phyloP scores from a whole-genome alignment of 2,797 vertebrate species.

The Enteromius anoplus region DNA sequence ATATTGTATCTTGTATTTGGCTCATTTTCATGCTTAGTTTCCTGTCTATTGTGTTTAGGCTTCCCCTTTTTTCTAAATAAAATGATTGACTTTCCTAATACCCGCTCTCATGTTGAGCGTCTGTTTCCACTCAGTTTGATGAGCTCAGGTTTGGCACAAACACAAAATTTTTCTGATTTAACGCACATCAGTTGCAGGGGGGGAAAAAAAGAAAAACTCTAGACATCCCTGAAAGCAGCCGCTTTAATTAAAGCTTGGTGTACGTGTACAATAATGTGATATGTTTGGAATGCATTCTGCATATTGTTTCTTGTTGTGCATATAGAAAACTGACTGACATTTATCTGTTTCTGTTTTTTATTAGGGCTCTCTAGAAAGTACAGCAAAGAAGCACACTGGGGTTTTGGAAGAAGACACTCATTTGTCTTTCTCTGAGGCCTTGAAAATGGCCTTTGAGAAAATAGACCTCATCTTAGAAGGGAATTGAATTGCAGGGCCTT shows the following conservation, averaged over 20 bases:
- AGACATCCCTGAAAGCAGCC: conserved; percentile 42
- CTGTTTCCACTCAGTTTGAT: conserved; percentile 49
- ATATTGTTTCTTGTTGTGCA: neutral
- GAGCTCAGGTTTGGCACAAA: conserved; percentile 35
- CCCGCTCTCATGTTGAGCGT: conserved; percentile 16
- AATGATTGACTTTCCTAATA: conserved; percentile 41
- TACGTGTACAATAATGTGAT: neutral
- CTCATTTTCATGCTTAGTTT: neutral
- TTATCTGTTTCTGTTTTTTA: neutral
- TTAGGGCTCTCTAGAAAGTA: neutral
- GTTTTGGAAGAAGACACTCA: neutral
- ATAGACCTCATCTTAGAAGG: conserved; percentile 13
- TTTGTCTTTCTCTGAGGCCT: neutral
- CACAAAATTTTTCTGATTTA: conserved; percentile 46
- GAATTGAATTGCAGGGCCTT: conserved; percentile 15
- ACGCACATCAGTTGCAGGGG: conserved; percentile 7
- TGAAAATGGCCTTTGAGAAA: conserved; percentile 38
- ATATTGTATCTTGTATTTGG: neutral
- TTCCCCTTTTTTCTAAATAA: conserved; percentile 34
- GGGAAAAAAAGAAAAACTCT: neutral
- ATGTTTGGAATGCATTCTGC: neutral
- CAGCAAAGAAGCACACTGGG: neutral
- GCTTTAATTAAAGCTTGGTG: conserved; percentile 45
- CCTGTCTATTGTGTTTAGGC: neutral
- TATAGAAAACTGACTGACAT: neutral